Evolutionary conservation across 2,888 invertebrate species (phyloP).

Genomic region (Apamea epomidion): DNA sequence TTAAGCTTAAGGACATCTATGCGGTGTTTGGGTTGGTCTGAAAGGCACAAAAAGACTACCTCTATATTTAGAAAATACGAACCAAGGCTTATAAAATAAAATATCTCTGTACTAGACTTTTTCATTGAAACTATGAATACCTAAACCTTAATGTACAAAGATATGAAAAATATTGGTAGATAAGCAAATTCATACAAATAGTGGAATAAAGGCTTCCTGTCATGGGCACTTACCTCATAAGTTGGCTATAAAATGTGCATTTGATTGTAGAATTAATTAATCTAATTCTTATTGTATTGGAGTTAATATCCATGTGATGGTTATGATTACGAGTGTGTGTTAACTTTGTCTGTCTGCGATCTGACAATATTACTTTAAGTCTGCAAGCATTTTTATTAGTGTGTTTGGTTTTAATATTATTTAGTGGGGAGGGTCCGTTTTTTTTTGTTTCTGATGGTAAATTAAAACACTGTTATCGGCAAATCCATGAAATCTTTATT

Average conservation of each 20-base stretch:
- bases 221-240: conserved; percentile 17
- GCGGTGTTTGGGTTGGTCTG: conserved; percentile 12
- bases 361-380: conserved; percentile 19
- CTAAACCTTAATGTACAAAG: conserved; percentile 36
- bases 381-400: conserved; percentile 33
- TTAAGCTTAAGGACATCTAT: neutral
- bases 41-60: conserved; percentile 26
- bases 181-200: conserved; percentile 19
- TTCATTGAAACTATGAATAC: neutral
- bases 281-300: conserved; percentile 40
- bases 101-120: neutral
- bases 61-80: conserved; percentile 22
- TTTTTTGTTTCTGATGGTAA: conserved; percentile 23
- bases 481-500: conserved; percentile 60
- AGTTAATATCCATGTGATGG: conserved; percentile 34
- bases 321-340: conserved; percentile 48
- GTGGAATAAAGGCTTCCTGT: conserved; percentile 31
- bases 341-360: conserved; percentile 30
- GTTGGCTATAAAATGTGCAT: conserved; percentile 48
- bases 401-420: conserved; percentile 22
- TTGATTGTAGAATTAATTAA: conserved; percentile 47
- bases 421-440: conserved; percentile 20
- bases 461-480: conserved; percentile 46
- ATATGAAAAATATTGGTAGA: conserved; percentile 15
- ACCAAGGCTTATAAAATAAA: conserved; percentile 22